Percentiles rank a stretch among this genome's conserved stretches.
phyloP scores from a whole-genome alignment of 2,888 invertebrate species.

The Selenia dentaria region DNA sequence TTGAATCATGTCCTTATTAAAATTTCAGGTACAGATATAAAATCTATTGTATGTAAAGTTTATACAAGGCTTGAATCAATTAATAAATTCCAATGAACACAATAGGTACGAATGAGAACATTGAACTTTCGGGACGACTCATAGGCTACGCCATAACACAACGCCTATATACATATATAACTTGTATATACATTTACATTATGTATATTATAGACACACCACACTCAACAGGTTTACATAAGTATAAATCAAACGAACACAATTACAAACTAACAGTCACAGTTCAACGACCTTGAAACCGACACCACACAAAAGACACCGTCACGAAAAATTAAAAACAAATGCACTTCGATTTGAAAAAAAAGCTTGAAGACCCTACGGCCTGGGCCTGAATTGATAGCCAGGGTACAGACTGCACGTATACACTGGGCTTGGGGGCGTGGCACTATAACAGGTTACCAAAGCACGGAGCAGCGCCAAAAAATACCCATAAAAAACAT shows the following conservation, averaged over 20 bases:
- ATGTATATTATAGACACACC: not conserved
- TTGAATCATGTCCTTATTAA: no score
- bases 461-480: constrained; percentile 76
- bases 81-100: no score
- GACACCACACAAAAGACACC: constrained; percentile 68
- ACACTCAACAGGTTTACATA: constrained; percentile 2
- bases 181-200: not conserved
- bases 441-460: constrained; percentile 79
- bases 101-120: no score
- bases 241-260: constrained; percentile 10
- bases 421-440: constrained; percentile 70
- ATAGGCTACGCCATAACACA: no score
- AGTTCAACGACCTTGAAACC: constrained; percentile 45
- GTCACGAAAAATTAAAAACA: constrained; percentile 67
- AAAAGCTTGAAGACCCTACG: constrained; percentile 66
- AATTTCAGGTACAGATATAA: no score
- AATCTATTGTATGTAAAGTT: no score
- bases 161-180: no score
- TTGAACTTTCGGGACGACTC: no score
- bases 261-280: constrained; percentile 34
- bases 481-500: constrained; percentile 83
- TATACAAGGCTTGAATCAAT: no score
- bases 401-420: constrained; percentile 63
- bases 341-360: constrained; percentile 54
- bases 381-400: constrained; percentile 74